phyloP scores from a whole-genome alignment of 1,140 invertebrate genomes.

The Procambarus clarkii region DNA sequence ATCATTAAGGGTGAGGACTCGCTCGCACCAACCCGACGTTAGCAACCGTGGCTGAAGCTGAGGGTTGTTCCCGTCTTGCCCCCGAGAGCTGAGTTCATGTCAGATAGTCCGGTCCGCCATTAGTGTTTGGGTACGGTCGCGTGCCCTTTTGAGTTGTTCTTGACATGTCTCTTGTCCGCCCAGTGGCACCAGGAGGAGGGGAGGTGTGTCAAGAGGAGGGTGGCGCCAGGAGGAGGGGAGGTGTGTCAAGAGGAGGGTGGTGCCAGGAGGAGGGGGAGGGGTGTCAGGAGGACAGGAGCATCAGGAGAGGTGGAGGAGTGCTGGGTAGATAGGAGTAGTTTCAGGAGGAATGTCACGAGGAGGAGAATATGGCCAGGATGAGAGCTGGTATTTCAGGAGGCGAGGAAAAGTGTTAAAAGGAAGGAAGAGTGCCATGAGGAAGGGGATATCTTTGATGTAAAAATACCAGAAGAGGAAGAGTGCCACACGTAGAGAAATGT shows the following conservation, averaged over 20 bases:
- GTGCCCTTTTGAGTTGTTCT: not conserved
- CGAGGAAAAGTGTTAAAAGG: too few relatives aligned
- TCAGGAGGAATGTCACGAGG: too few relatives aligned
- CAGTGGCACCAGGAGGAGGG: not conserved
- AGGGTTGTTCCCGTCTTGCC: not conserved
- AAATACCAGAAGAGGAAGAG: too few relatives aligned
- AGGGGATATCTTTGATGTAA: too few relatives aligned
- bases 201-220: not conserved
- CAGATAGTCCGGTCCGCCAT: not conserved
- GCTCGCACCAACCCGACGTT: not conserved
- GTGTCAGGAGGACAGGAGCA: not conserved
- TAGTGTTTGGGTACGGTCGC: not conserved
- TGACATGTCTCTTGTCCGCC: not conserved
- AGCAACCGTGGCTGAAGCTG: not conserved
- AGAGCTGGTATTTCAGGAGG: too few relatives aligned
- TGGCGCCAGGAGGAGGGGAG: not conserved
- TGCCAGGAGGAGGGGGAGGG: not conserved
- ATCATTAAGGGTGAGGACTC: not conserved
- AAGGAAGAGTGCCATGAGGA: too few relatives aligned
- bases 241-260: not conserved
- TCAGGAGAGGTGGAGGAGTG: too few relatives aligned
- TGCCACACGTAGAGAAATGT: too few relatives aligned
- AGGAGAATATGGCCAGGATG: not conserved
- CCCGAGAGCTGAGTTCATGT: not conserved
- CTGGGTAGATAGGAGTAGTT: too few relatives aligned